phyloP scores from a whole-genome alignment of 2,797 vertebrate genomes.

The Macroramphosus scolopax region DNA sequence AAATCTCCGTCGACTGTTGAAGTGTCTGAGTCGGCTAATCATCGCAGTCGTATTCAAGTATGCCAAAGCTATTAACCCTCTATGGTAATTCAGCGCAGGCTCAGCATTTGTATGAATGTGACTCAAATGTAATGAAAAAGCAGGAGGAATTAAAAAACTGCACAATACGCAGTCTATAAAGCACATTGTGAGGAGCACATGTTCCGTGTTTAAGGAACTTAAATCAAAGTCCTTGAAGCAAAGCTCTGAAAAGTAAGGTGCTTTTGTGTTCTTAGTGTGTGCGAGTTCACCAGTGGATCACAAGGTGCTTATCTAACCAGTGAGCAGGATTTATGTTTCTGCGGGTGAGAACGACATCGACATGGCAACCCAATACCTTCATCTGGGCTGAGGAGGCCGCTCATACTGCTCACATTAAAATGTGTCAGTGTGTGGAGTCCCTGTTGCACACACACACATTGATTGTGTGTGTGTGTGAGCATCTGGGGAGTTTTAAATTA shows the following conservation, averaged over 20 bases:
- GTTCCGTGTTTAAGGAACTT: too few species aligned
- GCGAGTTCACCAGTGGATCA: constrained; percentile 36
- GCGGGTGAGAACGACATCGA: constrained; percentile 18
- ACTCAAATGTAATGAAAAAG: neutral
- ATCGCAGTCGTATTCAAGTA: too few species aligned
- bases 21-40: too few species aligned
- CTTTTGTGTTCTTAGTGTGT: constrained; percentile 9
- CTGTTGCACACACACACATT: neutral
- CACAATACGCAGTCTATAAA: too few species aligned
- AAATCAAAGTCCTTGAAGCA: neutral
- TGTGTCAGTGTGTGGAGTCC: neutral
- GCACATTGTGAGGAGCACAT: too few species aligned
- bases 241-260: neutral
- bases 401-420: constrained; percentile 2
- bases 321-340: constrained; percentile 38
- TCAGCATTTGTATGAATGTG: neutral
- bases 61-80: too few species aligned
- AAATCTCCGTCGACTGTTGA: too few species aligned
- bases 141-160: neutral
- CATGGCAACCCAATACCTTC: constrained; percentile 36
- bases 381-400: constrained; percentile 9
- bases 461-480: constrained; percentile 4
- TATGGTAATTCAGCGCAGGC: too few species aligned
- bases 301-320: constrained; percentile 38
- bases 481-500: constrained; percentile 11